phyloP scores from a whole-genome alignment of 2,113 vertebrate genomes.

The Origma solitaria region DNA sequence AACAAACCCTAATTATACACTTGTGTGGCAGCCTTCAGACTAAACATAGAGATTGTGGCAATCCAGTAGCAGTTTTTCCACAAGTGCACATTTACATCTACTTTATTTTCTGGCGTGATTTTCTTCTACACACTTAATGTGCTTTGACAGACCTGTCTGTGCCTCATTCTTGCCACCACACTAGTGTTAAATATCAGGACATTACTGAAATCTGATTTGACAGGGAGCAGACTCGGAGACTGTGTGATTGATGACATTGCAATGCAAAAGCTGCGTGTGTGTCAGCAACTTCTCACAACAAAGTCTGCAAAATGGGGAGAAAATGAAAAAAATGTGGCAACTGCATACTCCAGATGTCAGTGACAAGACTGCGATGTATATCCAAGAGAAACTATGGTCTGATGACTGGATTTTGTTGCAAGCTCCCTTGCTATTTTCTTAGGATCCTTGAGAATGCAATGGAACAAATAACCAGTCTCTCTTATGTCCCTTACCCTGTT shows the following conservation, averaged over 20 bases:
- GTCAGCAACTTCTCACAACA: not conserved
- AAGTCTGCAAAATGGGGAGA: not conserved
- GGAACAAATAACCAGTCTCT: not conserved
- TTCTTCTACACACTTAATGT: not conserved
- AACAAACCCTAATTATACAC: not conserved
- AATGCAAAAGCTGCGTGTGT: not conserved
- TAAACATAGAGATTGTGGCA: not conserved
- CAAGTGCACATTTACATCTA: not conserved
- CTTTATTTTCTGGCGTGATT: not conserved
- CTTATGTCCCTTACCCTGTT: rapidly evolving
- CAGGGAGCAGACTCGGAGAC: not conserved
- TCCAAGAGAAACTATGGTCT: not conserved
- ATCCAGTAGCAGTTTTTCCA: not conserved
- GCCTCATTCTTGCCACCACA: not conserved
- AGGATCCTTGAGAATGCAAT: not conserved
- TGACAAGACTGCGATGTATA: not conserved
- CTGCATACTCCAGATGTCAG: not conserved
- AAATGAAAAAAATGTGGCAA: not conserved
- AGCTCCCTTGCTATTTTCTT: not conserved
- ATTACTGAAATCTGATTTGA: not conserved
- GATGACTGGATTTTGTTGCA: not conserved
- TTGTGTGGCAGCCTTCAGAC: not conserved
- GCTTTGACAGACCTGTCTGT: not conserved
- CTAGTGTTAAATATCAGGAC: not conserved
- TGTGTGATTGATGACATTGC: not conserved